Percentiles rank a stretch among this genome's conserved stretches.
phyloP scores from a whole-genome alignment of 2,113 vertebrate species.

The Glaucomys volans region DNA sequence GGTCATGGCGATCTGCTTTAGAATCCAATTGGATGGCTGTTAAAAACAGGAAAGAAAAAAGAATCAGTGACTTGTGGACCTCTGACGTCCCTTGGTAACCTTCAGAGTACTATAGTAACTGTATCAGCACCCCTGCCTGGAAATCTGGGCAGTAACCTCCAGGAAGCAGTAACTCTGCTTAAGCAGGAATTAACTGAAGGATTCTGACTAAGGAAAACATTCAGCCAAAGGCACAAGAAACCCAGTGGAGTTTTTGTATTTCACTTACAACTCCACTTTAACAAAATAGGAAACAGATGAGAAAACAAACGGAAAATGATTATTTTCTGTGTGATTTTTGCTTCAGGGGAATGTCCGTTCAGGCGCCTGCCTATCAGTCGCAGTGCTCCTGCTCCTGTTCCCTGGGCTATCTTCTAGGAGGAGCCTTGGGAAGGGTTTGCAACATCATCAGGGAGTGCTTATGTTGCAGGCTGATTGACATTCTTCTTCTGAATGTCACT shows the following conservation, averaged over 20 bases:
- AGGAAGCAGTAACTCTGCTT: not conserved
- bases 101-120: conserved; percentile 3
- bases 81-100: not conserved
- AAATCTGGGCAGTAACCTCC: not conserved
- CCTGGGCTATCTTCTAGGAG: not conserved
- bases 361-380: not conserved
- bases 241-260: not conserved
- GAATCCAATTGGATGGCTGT: not conserved
- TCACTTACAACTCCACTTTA: conserved; percentile 7
- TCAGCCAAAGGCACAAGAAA: not conserved
- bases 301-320: conserved; percentile 51
- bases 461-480: not conserved
- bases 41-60: conserved; percentile 46
- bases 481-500: conserved; percentile 9
- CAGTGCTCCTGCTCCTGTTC: not conserved
- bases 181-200: not conserved
- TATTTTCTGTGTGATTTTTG: conserved; percentile 61
- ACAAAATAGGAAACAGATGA: conserved; percentile 13
- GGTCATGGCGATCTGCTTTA: not conserved
- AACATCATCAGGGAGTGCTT: not conserved
- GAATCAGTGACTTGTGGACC: not conserved
- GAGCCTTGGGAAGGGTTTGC: not conserved
- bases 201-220: conserved; percentile 20
- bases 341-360: conserved; percentile 4
- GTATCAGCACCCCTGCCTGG: not conserved